Evolutionary conservation across 2,888 invertebrate species (phyloP), one percentile per base, ranked within the genome.

Genomic region (Philereme vetulata): DNA sequence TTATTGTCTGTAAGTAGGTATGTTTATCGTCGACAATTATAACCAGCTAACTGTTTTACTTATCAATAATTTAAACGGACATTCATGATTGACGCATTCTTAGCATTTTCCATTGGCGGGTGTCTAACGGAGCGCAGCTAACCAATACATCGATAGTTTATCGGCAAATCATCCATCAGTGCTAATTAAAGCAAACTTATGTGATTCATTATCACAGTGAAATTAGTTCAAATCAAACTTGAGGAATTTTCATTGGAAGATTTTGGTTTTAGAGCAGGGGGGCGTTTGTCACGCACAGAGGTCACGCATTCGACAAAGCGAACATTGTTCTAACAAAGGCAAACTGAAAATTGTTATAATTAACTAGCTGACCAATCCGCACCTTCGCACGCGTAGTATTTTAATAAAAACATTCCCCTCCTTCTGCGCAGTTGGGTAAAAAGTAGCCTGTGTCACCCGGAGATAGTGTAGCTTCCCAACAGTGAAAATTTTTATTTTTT

Each of bases 21-120:
- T 38, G 8, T 38, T 8, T 6, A 38, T 38, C 38, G 43, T 38
- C 38, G 43, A 8, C 44, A 49, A 51, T 51, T 56, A 55, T 55
- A 61, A 52, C 44, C 45, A 11, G 49, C 45, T 56, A 49, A 56
- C 61, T 52, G 49, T 46, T 33, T n/a, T 45, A 48, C 45, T 21
- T 52, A 53, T 53, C 56, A 50, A 51, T 54, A 57, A 53, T 58
- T 45, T 61, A 61, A 51, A 62, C 35, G 48, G 36, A 60, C 61
- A 51, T 53, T 62, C 11, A 53, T 65, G 61, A 65, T 62, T 66
- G 66, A 66, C 64, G 54, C 64, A 67, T 69, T 67, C 62, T 55
- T 47, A 49, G 51, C 59, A 57, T 51, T 60, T 57, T 55, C 62
- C 38, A 43, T 47, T 51, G 60, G 57, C 62, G 60, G 54, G 60